Evolutionary conservation across 2,113 vertebrate genomes (phyloP).

Genomic region (Poicephalus gulielmi): DNA sequence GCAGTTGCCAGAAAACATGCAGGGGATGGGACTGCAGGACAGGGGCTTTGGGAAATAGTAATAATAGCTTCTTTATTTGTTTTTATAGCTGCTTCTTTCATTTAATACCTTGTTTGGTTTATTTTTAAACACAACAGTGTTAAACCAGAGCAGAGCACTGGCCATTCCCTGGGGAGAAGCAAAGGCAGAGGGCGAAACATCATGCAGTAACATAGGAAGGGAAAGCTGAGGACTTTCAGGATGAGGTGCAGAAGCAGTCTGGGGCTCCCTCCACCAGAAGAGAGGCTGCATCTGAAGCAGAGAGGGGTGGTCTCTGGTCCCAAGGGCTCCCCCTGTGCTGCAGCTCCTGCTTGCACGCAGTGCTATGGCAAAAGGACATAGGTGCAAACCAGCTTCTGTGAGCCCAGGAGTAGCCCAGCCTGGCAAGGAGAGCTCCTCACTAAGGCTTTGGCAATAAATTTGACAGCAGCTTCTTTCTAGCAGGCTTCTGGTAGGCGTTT

Average conservation of each 20-base stretch:
- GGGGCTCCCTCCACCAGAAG: neutral
- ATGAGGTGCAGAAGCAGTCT: neutral
- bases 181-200: neutral
- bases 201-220: accelerated
- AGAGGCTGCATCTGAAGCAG: neutral
- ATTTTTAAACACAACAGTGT: neutral
- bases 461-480: neutral
- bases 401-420: neutral
- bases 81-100: neutral
- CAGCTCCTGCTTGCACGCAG: accelerated
- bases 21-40: accelerated
- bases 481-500: neutral
- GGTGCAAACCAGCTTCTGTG: accelerated
- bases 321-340: neutral
- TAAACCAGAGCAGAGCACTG: neutral
- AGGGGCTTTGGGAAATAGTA: neutral
- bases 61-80: neutral
- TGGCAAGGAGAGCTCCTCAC: neutral
- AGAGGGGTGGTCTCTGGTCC: neutral
- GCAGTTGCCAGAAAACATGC: neutral
- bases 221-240: accelerated
- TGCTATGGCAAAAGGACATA: too few species aligned
- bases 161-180: accelerated
- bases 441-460: neutral
- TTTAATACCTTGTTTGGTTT: neutral